phyloP scores from a whole-genome alignment of 2,797 vertebrate genomes.

The Notolepis coatsorum region DNA sequence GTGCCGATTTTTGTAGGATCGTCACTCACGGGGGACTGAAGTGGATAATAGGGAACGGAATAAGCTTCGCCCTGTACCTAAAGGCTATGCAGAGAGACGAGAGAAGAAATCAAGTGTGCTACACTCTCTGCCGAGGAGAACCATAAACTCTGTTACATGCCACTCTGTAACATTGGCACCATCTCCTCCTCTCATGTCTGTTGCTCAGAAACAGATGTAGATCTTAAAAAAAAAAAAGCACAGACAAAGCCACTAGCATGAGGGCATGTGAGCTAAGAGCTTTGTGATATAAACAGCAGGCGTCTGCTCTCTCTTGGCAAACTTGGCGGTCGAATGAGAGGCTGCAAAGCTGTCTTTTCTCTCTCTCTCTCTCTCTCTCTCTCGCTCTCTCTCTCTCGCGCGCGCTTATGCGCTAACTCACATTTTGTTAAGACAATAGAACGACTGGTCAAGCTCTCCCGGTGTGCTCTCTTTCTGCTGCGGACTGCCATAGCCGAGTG shows the following conservation, averaged over 20 bases:
- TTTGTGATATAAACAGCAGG: conserved; percentile 51
- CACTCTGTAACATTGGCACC: background rate
- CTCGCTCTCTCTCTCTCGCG: too few relatives aligned
- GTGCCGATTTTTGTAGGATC: conserved; percentile 23
- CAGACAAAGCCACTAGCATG: conserved; percentile 30
- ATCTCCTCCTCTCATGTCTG: background rate
- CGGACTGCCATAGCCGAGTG: conserved; percentile 18
- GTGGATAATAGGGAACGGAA: conserved; percentile 10
- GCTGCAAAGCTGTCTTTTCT: conserved; percentile 8
- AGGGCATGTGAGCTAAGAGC: conserved; percentile 32
- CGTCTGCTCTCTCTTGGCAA: conserved; percentile 7
- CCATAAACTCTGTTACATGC: background rate
- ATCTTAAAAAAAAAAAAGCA: conserved; percentile 27
- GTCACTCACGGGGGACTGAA: conserved; percentile 5
- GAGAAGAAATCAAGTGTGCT: conserved; percentile 7
- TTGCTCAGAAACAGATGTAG: conserved; percentile 22
- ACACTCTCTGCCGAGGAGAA: background rate
- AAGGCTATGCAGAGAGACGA: background rate
- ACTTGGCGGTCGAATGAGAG: conserved; percentile 28
- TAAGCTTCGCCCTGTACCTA: conserved; percentile 16
- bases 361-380: too few relatives aligned
- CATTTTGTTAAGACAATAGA: conserved; percentile 62
- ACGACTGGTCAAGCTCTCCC: conserved; percentile 60
- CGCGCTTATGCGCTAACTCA: conserved; percentile 66
- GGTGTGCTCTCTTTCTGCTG: conserved; percentile 20